phyloP scores from a whole-genome alignment of 2,113 vertebrate species.

The Geococcyx californianus region DNA sequence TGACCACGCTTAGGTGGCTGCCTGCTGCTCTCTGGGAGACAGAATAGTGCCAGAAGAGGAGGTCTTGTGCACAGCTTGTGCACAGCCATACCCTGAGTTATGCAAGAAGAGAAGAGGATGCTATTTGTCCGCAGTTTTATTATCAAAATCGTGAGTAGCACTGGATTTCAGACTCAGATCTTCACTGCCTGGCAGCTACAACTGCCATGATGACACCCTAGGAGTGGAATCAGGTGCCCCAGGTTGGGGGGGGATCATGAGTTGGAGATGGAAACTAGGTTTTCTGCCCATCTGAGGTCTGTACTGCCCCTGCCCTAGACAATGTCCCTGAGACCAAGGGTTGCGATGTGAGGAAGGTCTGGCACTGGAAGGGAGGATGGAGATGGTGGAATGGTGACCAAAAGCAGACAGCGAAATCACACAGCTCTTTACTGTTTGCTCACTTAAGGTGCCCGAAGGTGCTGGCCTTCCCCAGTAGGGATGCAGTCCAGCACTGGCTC shows the following conservation, averaged over 20 bases:
- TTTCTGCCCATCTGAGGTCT: accelerated
- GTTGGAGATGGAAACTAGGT: neutral
- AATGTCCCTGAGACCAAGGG: neutral
- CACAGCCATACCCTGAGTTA: neutral
- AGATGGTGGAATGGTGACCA: accelerated
- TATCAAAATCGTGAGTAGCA: neutral
- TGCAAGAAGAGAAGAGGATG: neutral
- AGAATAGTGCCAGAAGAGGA: neutral
- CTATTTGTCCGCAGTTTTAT: neutral
- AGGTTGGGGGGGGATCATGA: accelerated
- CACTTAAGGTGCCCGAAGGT: neutral
- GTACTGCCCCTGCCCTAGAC: neutral
- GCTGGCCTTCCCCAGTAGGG: neutral
- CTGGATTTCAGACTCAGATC: neutral
- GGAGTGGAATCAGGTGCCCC: neutral
- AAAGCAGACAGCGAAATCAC: neutral
- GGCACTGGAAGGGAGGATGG: neutral
- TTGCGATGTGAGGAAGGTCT: accelerated
- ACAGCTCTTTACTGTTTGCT: neutral
- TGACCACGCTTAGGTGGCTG: neutral
- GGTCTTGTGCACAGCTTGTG: neutral
- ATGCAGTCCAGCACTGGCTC: neutral
- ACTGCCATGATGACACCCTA: neutral
- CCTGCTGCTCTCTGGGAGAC: neutral
- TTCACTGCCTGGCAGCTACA: neutral